Evolutionary conservation across 2,888 invertebrate species (phyloP).

Genomic region (Gisinianus flammeolus): DNA sequence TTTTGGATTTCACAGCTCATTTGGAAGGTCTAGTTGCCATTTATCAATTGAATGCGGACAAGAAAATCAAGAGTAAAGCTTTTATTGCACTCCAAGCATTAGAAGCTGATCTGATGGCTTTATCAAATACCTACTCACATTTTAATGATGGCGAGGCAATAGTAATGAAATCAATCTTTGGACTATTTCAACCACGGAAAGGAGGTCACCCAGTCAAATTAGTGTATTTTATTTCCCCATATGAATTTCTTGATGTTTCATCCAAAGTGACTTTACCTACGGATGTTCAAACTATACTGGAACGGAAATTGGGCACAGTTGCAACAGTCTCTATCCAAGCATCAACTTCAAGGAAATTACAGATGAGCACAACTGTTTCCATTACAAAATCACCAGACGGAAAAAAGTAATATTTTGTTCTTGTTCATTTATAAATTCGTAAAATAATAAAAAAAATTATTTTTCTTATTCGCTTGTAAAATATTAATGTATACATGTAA

Average conservation of each 20-base stretch:
- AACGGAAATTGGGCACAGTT: constrained; percentile 78
- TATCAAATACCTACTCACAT: constrained; percentile 55
- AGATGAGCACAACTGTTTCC: constrained; percentile 69
- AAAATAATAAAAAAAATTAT: constrained; percentile 13
- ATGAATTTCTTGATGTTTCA: constrained; percentile 82
- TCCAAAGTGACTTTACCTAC: constrained; percentile 75
- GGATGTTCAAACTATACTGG: constrained; percentile 68
- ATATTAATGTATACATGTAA: not conserved
- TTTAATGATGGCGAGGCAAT: constrained; percentile 51
- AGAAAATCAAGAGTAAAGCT: constrained; percentile 91
- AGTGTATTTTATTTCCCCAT: constrained; percentile 92
- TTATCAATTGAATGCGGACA: constrained; percentile 92
- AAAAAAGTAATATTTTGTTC: constrained; percentile 68
- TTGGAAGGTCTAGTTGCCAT: constrained; percentile 88
- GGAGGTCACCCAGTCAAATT: constrained; percentile 93
- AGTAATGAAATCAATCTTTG: constrained; percentile 78
- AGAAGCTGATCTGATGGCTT: constrained; percentile 79
- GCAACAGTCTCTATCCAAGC: constrained; percentile 91
- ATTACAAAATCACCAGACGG: constrained; percentile 73
- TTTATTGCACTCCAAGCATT: constrained; percentile 89
- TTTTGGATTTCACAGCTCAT: constrained; percentile 89
- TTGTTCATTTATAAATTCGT: constrained; percentile 14
- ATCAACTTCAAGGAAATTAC: constrained; percentile 82
- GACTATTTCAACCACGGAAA: constrained; percentile 78
- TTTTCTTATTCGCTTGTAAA: not conserved